Conservation (phyloP, 2,888 invertebrate genomes). For the Corythucha ciliata region DNA sequence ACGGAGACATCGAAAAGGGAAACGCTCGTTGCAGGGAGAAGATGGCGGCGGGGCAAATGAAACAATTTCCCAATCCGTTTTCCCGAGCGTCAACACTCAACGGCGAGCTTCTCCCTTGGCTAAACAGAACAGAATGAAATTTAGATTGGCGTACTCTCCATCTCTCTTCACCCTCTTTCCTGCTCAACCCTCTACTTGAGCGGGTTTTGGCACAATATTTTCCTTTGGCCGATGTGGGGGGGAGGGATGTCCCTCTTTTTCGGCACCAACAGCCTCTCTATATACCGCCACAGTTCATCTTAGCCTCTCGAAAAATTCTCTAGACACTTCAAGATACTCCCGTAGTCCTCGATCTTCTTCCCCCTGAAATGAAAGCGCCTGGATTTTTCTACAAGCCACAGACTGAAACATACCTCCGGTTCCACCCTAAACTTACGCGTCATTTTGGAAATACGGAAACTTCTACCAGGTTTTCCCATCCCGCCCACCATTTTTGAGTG, state of each 20-base stretch:
- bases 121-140: slow-evolving; percentile 38
- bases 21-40: slow-evolving; percentile 4
- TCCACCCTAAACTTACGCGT: too few relatives aligned
- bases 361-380: too few relatives aligned
- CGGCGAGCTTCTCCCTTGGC: slow-evolving; percentile 21
- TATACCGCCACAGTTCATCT: slow-evolving; percentile 9
- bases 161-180: background rate
- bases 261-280: background rate
- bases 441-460: too few relatives aligned
- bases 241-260: slow-evolving; percentile 2
- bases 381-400: too few relatives aligned
- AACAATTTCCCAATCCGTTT: slow-evolving; percentile 30
- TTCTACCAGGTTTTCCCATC: too few relatives aligned
- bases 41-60: slow-evolving; percentile 17
- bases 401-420: too few relatives aligned
- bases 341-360: too few relatives aligned
- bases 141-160: slow-evolving; percentile 42
- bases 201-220: slow-evolving; percentile 44
- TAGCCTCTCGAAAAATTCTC: slow-evolving; percentile 2
- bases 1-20: too few relatives aligned
- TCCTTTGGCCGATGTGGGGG: slow-evolving; percentile 32
- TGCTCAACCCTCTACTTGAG: background rate
- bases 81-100: slow-evolving; percentile 30
- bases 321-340: background rate
- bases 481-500: too few relatives aligned